phyloP scores from a whole-genome alignment of 1,140 invertebrate species.

The Gryon sp. region DNA sequence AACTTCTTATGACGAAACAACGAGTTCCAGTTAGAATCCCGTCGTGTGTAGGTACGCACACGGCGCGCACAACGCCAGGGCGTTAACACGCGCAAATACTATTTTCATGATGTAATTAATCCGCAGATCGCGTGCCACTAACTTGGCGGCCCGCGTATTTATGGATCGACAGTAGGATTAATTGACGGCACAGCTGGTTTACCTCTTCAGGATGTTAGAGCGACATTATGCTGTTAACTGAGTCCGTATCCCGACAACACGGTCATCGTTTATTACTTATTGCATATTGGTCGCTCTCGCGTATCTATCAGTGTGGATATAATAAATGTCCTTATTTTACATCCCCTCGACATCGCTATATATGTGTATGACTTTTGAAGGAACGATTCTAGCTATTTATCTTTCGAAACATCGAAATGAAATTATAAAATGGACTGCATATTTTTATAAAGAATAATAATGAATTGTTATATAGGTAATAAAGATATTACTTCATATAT shows the following conservation, averaged over 20 bases:
- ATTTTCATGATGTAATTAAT: conserved; percentile 64
- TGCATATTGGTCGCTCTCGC: conserved; percentile 28
- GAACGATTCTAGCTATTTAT: background rate
- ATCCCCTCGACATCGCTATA: conserved; percentile 22
- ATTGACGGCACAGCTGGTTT: conserved; percentile 59
- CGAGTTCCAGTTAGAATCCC: conserved; percentile 29
- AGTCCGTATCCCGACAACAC: conserved; percentile 8
- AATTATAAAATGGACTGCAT: too few species aligned
- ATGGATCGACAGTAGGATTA: conserved; percentile 62
- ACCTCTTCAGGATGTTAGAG: conserved; percentile 43
- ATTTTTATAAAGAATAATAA: too few species aligned
- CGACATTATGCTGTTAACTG: conserved; percentile 17
- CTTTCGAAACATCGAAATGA: too few species aligned
- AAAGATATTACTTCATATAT: too few species aligned
- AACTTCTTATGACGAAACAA: conserved; percentile 35
- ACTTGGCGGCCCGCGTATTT: conserved; percentile 49
- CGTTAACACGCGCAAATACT: conserved; percentile 56
- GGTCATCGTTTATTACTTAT: conserved; percentile 42
- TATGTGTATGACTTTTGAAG: conserved; percentile 37
- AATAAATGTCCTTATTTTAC: conserved; percentile 57
- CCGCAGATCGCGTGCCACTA: conserved; percentile 52
- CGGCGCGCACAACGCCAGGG: conserved; percentile 20
- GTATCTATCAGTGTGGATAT: conserved; percentile 38
- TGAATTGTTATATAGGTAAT: too few species aligned
- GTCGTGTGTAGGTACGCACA: conserved; percentile 36